phyloP scores from a whole-genome alignment of 2,113 vertebrate genomes.

The Mesoclemmys tuberculata region DNA sequence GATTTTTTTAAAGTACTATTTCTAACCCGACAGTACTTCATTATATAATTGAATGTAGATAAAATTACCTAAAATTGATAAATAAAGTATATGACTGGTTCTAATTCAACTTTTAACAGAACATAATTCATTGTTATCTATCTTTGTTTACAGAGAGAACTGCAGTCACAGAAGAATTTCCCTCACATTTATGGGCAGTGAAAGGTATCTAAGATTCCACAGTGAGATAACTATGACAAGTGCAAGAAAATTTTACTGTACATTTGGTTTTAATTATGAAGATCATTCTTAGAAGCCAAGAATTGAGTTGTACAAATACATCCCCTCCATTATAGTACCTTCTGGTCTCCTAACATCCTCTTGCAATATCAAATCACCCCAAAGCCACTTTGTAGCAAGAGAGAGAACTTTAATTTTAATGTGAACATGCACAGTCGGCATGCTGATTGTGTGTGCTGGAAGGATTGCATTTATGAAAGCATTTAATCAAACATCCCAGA shows the following conservation, averaged over 20 bases:
- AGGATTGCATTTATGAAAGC: background rate
- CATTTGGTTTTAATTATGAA: background rate
- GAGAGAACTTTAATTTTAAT: background rate
- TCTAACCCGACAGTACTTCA: background rate
- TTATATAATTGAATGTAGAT: background rate
- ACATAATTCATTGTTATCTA: background rate
- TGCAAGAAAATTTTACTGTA: background rate
- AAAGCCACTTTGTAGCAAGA: background rate
- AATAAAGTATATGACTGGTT: too few species aligned
- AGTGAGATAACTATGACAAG: background rate
- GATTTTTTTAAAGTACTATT: background rate
- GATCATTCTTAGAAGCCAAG: background rate
- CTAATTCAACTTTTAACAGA: background rate
- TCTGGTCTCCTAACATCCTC: background rate
- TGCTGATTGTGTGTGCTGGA: background rate
- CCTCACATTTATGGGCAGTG: background rate
- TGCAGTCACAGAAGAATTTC: background rate
- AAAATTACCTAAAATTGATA: background rate
- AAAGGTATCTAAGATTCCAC: background rate
- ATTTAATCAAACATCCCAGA: accelerated
- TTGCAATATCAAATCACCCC: background rate
- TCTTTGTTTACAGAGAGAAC: background rate
- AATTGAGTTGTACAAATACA: background rate
- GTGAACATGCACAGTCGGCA: background rate
- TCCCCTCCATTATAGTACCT: background rate